Evolutionary conservation across 2,888 invertebrate species (phyloP).

Genomic region (Seira sanloemensis): DNA sequence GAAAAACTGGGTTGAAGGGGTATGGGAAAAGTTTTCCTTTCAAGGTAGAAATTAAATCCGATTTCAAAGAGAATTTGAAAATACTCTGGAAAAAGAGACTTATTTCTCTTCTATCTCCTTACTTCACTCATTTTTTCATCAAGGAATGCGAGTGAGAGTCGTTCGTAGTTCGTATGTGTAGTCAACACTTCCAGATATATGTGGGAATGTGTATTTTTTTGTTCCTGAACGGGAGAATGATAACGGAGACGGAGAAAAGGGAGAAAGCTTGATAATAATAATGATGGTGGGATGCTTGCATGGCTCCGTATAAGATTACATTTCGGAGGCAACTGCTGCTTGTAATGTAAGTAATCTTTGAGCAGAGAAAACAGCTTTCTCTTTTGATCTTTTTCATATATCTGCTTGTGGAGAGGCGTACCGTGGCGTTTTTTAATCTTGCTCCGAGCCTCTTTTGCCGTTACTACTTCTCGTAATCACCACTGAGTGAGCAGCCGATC

Average conservation of each 20-base stretch:
- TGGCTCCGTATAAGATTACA: slow-evolving; percentile 42
- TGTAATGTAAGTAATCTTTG: slow-evolving; percentile 60
- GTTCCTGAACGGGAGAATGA: slow-evolving; percentile 14
- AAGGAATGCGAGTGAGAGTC: too few species aligned
- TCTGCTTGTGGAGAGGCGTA: not conserved
- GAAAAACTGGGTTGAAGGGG: not conserved
- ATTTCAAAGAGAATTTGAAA: slow-evolving; percentile 61
- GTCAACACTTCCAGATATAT: too few species aligned
- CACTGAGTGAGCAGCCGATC: slow-evolving; percentile 27
- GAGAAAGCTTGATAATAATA: slow-evolving; percentile 1
- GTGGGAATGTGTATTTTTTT: too few species aligned
- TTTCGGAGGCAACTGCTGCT: slow-evolving; percentile 24
- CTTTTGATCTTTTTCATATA: slow-evolving; percentile 62
- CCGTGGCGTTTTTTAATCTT: not conserved
- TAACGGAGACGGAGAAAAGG: not conserved
- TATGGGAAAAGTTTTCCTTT: slow-evolving; percentile 26
- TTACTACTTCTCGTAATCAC: slow-evolving; percentile 40
- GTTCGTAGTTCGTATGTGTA: too few species aligned
- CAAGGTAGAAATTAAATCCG: slow-evolving; percentile 56
- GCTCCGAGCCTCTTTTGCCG: not conserved
- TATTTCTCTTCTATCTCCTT: slow-evolving; percentile 18
- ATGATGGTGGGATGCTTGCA: slow-evolving; percentile 45
- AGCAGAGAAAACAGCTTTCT: slow-evolving; percentile 59
- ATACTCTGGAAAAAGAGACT: slow-evolving; percentile 35
- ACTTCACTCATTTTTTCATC: not conserved